Conservation (phyloP, 2,888 invertebrate species). For the Noctua pronuba region DNA sequence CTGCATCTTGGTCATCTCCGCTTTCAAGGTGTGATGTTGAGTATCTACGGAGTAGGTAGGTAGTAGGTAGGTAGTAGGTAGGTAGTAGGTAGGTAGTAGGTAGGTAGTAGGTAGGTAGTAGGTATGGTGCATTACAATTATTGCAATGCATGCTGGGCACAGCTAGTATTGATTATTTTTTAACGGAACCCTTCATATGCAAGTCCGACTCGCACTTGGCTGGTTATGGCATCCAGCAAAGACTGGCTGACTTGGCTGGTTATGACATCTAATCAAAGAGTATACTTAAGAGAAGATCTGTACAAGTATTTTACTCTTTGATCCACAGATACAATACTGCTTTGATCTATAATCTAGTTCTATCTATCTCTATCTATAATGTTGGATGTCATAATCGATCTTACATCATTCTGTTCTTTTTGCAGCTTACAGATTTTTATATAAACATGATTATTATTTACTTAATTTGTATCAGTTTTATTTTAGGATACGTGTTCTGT, state of each 20-base stretch:
- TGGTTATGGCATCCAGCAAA: not conserved
- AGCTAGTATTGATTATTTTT: not conserved
- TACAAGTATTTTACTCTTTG: too few species aligned
- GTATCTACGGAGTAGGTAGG: too few species aligned
- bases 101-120: too few species aligned
- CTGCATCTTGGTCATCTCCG: too few species aligned
- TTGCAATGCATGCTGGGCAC: too few species aligned
- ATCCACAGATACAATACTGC: not conserved
- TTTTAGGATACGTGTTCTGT: conserved; percentile 68
- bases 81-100: too few species aligned
- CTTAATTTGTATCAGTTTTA: conserved; percentile 74
- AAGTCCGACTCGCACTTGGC: not conserved
- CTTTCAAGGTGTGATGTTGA: too few species aligned
- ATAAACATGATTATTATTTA: conserved; percentile 73
- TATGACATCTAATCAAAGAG: not conserved
- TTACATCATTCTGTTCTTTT: conserved; percentile 17
- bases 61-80: too few species aligned
- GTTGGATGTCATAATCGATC: not conserved
- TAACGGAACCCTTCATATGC: not conserved
- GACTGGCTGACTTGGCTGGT: too few species aligned
- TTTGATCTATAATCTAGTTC: not conserved
- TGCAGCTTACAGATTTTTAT: conserved; percentile 28
- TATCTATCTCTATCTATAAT: not conserved
- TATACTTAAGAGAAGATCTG: too few species aligned
- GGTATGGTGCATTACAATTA: too few species aligned